Evolutionary conservation across 1,140 invertebrate genomes (phyloP).

Genomic region (Scylla paramamosain): DNA sequence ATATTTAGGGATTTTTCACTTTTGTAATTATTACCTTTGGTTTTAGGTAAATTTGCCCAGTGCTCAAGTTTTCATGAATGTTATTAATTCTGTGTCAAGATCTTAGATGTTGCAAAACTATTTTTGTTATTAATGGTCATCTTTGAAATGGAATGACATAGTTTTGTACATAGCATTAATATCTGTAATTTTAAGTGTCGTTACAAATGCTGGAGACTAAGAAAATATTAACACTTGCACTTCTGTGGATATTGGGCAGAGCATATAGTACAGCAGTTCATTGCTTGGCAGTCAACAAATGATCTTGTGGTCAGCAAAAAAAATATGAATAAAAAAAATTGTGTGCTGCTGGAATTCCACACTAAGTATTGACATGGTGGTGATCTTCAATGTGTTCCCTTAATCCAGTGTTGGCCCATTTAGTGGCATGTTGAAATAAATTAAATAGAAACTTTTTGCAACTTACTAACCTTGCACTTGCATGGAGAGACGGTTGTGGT

Average conservation of each 20-base stretch:
- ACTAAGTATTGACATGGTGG: constrained; percentile 56
- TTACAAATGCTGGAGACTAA: constrained; percentile 54
- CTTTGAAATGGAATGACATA: background rate
- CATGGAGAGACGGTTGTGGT: no score
- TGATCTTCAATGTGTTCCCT: constrained; percentile 57
- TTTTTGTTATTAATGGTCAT: constrained; percentile 36
- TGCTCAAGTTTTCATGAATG: constrained; percentile 63
- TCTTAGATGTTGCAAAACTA: constrained; percentile 50
- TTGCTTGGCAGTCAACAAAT: constrained; percentile 1
- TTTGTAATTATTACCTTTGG: constrained; percentile 59
- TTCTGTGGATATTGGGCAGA: constrained; percentile 42
- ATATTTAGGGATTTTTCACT: constrained; percentile 62
- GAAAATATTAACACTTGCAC: constrained; percentile 51
- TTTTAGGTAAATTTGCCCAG: constrained; percentile 58
- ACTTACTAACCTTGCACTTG: no score
- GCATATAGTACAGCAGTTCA: constrained; percentile 1
- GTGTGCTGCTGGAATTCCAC: background rate
- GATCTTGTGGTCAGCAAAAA: background rate
- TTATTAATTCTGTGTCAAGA: constrained; percentile 8
- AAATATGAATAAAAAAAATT: background rate
- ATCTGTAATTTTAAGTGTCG: constrained; percentile 58
- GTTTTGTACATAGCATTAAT: constrained; percentile 56
- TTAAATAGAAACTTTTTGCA: background rate
- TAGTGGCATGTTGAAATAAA: constrained; percentile 69
- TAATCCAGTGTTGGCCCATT: constrained; percentile 67